These are phyloP conservation scores for Pollenia angustigena DNA, from an alignment of 2,888 invertebrate species.

Conservation along the genomic window DNA sequence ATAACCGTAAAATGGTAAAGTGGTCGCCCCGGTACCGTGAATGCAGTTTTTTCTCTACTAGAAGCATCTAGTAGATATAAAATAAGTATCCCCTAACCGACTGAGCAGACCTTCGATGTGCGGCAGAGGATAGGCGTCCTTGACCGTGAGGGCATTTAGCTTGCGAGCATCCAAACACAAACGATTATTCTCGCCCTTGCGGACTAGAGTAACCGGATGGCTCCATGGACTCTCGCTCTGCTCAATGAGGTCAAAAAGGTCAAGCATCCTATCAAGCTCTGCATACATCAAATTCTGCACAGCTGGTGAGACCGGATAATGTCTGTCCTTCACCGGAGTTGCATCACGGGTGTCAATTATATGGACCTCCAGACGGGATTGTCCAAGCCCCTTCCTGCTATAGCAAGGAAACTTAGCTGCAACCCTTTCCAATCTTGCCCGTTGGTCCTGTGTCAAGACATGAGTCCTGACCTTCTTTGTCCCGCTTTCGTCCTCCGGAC, in stretches of 20 bases:
- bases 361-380: background rate
- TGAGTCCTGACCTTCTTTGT: background rate
- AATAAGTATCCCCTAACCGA: slow-evolving; percentile 38
- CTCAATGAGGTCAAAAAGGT: slow-evolving; percentile 42
- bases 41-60: too few relatives aligned
- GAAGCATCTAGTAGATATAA: background rate
- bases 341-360: background rate
- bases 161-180: too few relatives aligned
- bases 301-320: too few relatives aligned
- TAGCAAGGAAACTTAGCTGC: background rate
- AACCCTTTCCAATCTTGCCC: background rate
- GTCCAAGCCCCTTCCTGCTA: background rate
- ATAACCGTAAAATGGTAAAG: background rate
- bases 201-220: slow-evolving; percentile 48
- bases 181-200: slow-evolving; percentile 42
- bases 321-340: background rate
- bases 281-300: background rate
- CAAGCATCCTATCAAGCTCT: slow-evolving; percentile 47
- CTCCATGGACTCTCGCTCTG: slow-evolving; percentile 29
- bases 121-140: slow-evolving; percentile 53
- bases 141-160: slow-evolving; percentile 40
- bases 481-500: background rate
- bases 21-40: too few relatives aligned
- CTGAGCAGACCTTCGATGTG: slow-evolving; percentile 35
- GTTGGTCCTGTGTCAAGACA: background rate